phyloP scores from a whole-genome alignment of 1,140 invertebrate species.

The Drepana arcuata region DNA sequence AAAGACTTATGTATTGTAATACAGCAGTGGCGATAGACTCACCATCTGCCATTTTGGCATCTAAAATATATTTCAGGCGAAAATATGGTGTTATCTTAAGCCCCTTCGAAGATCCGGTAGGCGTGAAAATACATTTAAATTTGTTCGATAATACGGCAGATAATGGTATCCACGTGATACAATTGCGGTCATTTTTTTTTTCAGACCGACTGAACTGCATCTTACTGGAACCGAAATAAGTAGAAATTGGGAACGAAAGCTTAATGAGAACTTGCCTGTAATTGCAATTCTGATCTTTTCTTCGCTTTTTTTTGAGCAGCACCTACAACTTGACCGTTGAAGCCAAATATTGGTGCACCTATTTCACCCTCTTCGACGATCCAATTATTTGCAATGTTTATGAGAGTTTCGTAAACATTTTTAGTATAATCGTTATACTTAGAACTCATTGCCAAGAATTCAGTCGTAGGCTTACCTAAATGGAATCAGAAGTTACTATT shows the following conservation, averaged over 20 bases:
- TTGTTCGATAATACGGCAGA: background rate
- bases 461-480: conserved; percentile 42
- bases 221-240: no score
- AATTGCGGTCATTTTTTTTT: no score
- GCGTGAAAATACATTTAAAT: background rate
- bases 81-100: no score
- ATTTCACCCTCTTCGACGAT: conserved; percentile 39
- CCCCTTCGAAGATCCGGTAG: no score
- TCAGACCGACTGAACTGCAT: no score
- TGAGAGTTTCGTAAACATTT: conserved; percentile 39
- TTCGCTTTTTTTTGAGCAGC: conserved; percentile 43
- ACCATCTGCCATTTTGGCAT: no score
- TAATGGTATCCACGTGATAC: no score
- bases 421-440: conserved; percentile 53
- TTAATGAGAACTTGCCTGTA: conserved; percentile 33
- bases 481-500: conserved; percentile 3
- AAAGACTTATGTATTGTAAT: no score
- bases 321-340: conserved; percentile 44
- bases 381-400: conserved; percentile 60
- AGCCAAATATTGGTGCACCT: conserved; percentile 34
- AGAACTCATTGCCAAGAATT: conserved; percentile 38
- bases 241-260: no score
- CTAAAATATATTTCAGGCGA: no score
- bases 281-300: conserved; percentile 49
- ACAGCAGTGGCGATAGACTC: no score